These are phyloP conservation scores for Zygothrica quintamaculata DNA, from an alignment of 2,888 invertebrate genomes.

Conservation along the genomic window DNA sequence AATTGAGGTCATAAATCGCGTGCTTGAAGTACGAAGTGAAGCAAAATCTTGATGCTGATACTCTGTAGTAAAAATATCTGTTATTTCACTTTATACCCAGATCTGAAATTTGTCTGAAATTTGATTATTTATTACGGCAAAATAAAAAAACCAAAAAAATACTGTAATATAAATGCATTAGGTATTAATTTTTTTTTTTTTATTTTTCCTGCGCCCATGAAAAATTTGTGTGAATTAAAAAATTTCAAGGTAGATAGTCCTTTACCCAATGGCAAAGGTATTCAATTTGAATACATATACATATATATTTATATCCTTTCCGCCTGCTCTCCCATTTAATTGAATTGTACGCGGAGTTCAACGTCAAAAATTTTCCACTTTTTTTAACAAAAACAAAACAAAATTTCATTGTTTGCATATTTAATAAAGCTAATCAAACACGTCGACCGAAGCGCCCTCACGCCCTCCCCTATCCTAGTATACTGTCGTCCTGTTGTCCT, in stretches of 20 bases:
- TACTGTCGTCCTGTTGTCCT: background rate
- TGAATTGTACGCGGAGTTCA: constrained; percentile 66
- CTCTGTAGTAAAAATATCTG: background rate
- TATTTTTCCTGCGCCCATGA: constrained; percentile 6
- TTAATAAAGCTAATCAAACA: constrained; percentile 80
- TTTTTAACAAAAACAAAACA: constrained; percentile 75
- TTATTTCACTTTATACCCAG: constrained; percentile 20
- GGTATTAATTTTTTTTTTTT: constrained; percentile 27
- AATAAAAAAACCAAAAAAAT: constrained; percentile 26
- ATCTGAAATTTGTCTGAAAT: constrained; percentile 34
- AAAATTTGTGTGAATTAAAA: constrained; percentile 29
- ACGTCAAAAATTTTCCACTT: constrained; percentile 61
- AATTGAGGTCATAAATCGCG: constrained; percentile 30
- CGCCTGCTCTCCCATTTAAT: constrained; percentile 53
- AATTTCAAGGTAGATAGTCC: constrained; percentile 11
- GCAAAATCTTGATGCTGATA: background rate
- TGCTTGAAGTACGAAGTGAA: background rate
- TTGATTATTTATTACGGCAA: constrained; percentile 67
- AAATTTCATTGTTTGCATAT: constrained; percentile 75
- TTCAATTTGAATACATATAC: constrained; percentile 47
- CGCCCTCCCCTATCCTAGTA: constrained; percentile 8
- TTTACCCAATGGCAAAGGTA: constrained; percentile 35
- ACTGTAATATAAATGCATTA: constrained; percentile 57
- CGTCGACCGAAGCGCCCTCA: constrained; percentile 46
- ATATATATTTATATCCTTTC: background rate